phyloP scores from a whole-genome alignment of 2,113 vertebrate genomes.

The Mastomys natalensis region DNA sequence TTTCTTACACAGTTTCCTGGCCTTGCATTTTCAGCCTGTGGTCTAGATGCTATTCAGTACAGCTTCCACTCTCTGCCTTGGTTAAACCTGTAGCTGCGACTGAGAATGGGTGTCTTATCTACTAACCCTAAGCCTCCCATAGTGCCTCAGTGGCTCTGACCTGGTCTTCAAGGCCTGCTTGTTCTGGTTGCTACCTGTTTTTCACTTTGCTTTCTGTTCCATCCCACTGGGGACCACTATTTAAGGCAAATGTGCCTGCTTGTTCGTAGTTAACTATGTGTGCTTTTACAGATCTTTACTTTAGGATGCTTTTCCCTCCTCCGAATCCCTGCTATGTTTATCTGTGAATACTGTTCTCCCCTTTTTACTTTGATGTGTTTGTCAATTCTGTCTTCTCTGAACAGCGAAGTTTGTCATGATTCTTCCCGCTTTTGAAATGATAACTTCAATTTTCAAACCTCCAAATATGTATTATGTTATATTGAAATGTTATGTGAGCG shows the following conservation, averaged over 20 bases:
- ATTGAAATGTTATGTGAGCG: not conserved
- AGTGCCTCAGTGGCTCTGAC: not conserved
- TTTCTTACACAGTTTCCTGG: not conserved
- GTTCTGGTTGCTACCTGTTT: not conserved
- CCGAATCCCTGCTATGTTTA: not conserved
- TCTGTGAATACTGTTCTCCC: not conserved
- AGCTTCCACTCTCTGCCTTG: not conserved
- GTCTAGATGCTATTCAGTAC: not conserved
- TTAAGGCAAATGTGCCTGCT: not conserved
- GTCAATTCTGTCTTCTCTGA: not conserved
- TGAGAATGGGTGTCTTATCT: rapidly evolving
- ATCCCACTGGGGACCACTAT: not conserved
- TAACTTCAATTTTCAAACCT: not conserved
- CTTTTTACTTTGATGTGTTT: not conserved
- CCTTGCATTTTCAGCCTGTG: not conserved
- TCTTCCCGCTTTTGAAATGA: not conserved
- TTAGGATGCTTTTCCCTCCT: not conserved
- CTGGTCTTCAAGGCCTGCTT: not conserved
- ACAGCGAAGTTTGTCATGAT: not conserved
- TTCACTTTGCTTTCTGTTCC: not conserved
- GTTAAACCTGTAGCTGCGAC: not conserved
- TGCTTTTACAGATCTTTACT: not conserved
- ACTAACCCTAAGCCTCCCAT: rapidly evolving
- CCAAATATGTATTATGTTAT: not conserved
- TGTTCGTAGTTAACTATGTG: not conserved